Evolutionary conservation across 2,797 vertebrate species (phyloP), one percentile per base, ranked within the genome.

Genomic region (Xyrichtys novacula): DNA sequence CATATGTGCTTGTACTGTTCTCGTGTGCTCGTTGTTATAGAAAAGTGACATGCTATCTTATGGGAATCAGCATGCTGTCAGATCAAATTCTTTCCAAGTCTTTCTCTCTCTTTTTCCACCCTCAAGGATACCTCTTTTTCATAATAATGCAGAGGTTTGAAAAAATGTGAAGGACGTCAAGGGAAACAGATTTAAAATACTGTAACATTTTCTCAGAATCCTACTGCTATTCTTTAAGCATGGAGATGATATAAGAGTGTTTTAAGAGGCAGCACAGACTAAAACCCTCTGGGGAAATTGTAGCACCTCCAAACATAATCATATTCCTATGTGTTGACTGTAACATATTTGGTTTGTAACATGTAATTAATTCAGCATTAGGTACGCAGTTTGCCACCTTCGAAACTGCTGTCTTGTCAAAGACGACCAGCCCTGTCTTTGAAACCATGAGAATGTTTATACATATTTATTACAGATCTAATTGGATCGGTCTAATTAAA

Each of bases 41-140:
- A 44, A 68, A 73, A 49, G 53, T 66, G 49, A 62, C 54, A 71
- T 36, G 20, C 36, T 39, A 55, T 78, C 61, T 69, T 36, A 52
- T 17, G 58, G 32, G 48, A 79, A 85, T 83, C 57, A 55, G 68
- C 49, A 66, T 61, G 76, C 73, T 60, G 64, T 80, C 80, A 80
- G 44, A 67, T 75, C 36, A 4, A 16, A 74, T 70, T 66, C n/a
- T 36, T 17, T 61, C 31, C n/a, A 50, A 55, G 61, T 56, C 59
- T 26, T 10, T 44, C 8, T 44, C 7, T 22, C 14, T 34, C 14
- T 15, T 12, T 15, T 1, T 19, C 3, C 29, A 7, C n/a, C 26
- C 16, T 15, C 22, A 48, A 66, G 44, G 62, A 56, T 5, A 1
- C 17, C 23, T 53, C 10, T 20, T 54, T 71, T 76, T 61, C 29